Base-by-base conservation (phyloP, 2,113 vertebrate genomes). In the Scolopax mira region DNA sequence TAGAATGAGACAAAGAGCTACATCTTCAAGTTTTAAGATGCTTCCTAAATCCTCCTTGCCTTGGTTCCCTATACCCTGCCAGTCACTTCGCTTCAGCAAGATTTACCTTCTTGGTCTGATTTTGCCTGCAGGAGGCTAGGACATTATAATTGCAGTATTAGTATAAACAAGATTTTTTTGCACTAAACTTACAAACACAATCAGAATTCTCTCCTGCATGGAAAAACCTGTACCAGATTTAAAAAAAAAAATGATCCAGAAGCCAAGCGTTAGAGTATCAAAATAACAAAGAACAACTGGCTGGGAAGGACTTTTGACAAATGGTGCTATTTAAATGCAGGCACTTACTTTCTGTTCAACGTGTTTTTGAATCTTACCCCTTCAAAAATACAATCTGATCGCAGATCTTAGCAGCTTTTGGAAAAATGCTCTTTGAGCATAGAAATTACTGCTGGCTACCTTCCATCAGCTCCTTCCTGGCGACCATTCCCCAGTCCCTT, bases 381-480 rank as follows among this genome's bases (percentile, higher is more conserved):
- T 65, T 91, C 75, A 89, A 93, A 94, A 89, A 61, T 35, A 57
- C 16, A 25, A 70, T 81, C 88, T 70, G 67, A 70, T 90, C 3
- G 13, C 79, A 79, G 75, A 79, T 74, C 70, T 80, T 90, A 78
- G 79, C 78, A 96, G 83, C 94, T 93, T 80, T 91, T 74, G 60
- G 74, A 37, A 92, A 61, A 90, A 58, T 2, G 18, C 33, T 70
- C 55, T 95, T 85, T 93, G 92, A 93, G 91, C 85, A 62, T 11
- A 78, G 92, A 79, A 94, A 79, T 83, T 77, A 75, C 90, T 93
- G 79, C 85, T 95, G 96, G 87, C 83, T 79, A 62, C 85, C 48
- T 96, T 94, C 94, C 93, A 85, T 89, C 83, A 15, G 82, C 95
- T 94, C 71, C 92, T 93, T 93, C 92, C 71, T 94, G 94, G 89